phyloP scores from a whole-genome alignment of 37 sponge, comb jelly and placozoan genomes.

The Agelas oroides region DNA sequence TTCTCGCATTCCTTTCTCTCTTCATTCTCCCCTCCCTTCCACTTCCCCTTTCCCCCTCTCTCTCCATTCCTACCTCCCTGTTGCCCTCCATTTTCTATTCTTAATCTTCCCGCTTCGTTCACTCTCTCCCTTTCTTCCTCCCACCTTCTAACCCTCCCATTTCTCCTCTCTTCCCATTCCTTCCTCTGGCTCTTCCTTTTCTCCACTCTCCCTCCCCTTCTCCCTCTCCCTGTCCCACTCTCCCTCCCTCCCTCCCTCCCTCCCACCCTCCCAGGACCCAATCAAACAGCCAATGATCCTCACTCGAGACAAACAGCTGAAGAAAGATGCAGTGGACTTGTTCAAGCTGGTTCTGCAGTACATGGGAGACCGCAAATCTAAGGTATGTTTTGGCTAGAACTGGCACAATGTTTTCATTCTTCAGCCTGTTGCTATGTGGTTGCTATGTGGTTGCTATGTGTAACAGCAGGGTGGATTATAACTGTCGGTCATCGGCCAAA shows the following conservation, averaged over 20 bases:
- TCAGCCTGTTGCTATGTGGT: too few relatives aligned
- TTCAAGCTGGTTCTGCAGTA: slow-evolving; percentile 87
- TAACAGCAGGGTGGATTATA: too few relatives aligned
- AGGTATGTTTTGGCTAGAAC: too few relatives aligned
- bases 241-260: not conserved
- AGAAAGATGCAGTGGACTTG: slow-evolving; percentile 86
- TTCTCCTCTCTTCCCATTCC: not conserved
- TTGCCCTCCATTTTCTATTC: not conserved
- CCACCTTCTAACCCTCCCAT: not conserved
- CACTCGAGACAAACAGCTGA: slow-evolving; percentile 87
- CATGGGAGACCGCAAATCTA: slow-evolving; percentile 85
- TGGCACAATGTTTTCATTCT: too few relatives aligned
- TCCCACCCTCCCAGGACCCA: slow-evolving; percentile 81
- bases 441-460: too few relatives aligned
- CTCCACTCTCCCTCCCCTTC: not conserved
- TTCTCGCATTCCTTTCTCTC: too few relatives aligned
- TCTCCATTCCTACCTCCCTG: not conserved
- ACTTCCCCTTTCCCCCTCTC: too few relatives aligned
- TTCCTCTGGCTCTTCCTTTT: not conserved
- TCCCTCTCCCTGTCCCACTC: too few relatives aligned
- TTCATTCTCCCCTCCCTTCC: not conserved
- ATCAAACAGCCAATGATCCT: slow-evolving; percentile 94
- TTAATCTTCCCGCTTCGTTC: too few relatives aligned
- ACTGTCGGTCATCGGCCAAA: too few relatives aligned
- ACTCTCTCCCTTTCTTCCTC: not conserved